These are phyloP conservation scores for Stylophora pistillata DNA, from an alignment of 64 coral and sea anemone genomes.

Conservation along the genomic window DNA sequence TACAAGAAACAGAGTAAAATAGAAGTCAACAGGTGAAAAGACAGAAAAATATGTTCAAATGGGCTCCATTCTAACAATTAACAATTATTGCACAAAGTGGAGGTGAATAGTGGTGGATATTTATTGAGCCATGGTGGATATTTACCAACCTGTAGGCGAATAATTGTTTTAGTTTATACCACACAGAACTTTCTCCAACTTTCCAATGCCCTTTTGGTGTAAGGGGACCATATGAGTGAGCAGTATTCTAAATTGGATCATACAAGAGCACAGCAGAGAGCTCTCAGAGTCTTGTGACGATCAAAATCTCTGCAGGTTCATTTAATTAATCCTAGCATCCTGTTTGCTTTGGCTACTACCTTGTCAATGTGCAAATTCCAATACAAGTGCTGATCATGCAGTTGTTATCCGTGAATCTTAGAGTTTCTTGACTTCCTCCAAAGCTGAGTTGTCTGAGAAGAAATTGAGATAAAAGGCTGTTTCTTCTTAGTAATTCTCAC, in stretches of 20 bases:
- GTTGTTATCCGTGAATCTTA: slow-evolving; percentile 15
- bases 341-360: slow-evolving; percentile 21
- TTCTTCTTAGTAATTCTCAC: slow-evolving; percentile 47
- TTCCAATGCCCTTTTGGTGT: slow-evolving; percentile 22
- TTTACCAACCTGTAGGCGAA: no score
- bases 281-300: slow-evolving; percentile 18
- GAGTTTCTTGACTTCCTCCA: slow-evolving; percentile 32
- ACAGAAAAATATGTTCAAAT: no score
- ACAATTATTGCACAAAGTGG: no score
- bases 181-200: slow-evolving; percentile 42
- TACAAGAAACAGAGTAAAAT: neutral
- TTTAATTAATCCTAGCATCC: slow-evolving; percentile 47
- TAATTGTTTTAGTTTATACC: no score
- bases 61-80: no score
- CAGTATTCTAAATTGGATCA: slow-evolving; percentile 33
- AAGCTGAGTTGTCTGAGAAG: slow-evolving; percentile 26
- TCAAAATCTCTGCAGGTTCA: slow-evolving; percentile 33
- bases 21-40: no score
- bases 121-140: no score
- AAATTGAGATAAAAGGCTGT: slow-evolving; percentile 18
- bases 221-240: slow-evolving; percentile 36
- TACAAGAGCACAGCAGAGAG: slow-evolving; percentile 39
- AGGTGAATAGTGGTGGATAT: no score
- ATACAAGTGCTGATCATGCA: slow-evolving; percentile 5
- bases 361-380: slow-evolving; percentile 43